Evolutionary conservation across 2,888 invertebrate species (phyloP), one percentile per base, ranked within the genome.

Genomic region (Cheilosia grossa): DNA sequence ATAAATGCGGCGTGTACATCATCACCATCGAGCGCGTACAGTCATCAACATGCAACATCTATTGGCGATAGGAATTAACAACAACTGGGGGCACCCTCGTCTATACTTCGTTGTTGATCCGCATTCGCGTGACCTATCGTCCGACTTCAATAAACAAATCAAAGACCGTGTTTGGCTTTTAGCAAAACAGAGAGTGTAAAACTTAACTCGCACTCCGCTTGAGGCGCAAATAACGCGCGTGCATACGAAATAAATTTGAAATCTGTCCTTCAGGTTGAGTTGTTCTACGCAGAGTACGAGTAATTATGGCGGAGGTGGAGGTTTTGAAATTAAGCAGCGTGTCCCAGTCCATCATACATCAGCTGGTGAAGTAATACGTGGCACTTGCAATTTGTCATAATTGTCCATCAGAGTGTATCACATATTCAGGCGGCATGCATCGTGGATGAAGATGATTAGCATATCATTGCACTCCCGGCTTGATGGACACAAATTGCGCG

Each of bases 131-230:
- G 85, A 85, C 85, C 85, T 85, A 85, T 85, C 85, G 81, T 81
- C 81, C 21, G 63, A 75, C 61, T 81, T 77, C 75, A 72, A 81
- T 85, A 85, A 85, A 85, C 85, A 85, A 85, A 85, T 83, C 83
- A 83, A 75, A 59, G 30, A 59, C 30, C 61, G 64, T 40, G 80
- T 63, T 73, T 82, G 72, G 66, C 73, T 74, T 51, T 64, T 56
- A 42, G 69, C 47, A 40, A 69, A 83, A 69, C 69, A 74, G 42
- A 24, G 51, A 24, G 37, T 33, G 33, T 58, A 49, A 58, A 59
- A 15, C 54, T 44, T 40, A 30, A 37, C 27, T 27, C 64, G 24
- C 49, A 47, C 73, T 58, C 79, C 19, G 64, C 70, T 54, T 9
- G 42, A 51, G 78, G 72, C 74, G 67, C 69, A 67, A 82, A 78